Base-by-base conservation (phyloP, 2,888 invertebrate species). In the Microchrysa polita region DNA sequence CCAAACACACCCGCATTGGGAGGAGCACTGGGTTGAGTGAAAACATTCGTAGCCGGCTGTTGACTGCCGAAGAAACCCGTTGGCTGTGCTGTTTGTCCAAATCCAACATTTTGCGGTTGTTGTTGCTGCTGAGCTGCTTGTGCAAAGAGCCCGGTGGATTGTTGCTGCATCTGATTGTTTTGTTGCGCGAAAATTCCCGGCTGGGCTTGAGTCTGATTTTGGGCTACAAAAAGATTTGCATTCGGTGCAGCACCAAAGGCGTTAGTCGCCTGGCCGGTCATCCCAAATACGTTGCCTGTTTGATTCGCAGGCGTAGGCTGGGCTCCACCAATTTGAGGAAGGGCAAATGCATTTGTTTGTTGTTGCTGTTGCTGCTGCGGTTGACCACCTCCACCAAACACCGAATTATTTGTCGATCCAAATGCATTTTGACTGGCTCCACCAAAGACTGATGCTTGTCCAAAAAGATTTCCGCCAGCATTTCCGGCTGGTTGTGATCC, bases 181-280 rank as follows among this genome's bases (percentile, higher is more conserved):
- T 55, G 67, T 40, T 74, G 73, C 18, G 20, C 20, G 53, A 75
- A 73, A 76, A 0, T 81, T 78, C 76, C 83, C 81, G 2, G 81
- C 79, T 14, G 83, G 81, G 16, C 78, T 77, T 1, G 80, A 71
- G 20, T 81, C 81, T 10, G 84, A 82, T 40, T 83, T 83, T 72
- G 0, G 84, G 77, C 74, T 82, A 80, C 76, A 85, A 81, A 80
- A 84, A 16, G 12, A 5, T 20, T 75, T 22, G 75, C 77, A 40
- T 78, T 80, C 7, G 74, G 67, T 1, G 79, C 57, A 4, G 75
- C 77, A 1, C 79, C 80, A 59, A 83, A 83, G 16, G 77, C 73
- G 5, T 77, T 71, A 34, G 75, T 69, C 59, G 60, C 44, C 60
- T 63, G 65, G 5, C 48, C 42, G 20, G 52, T 40, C 40, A 53